Base-by-base conservation (phyloP, 2,113 vertebrate genomes). In the Tor tambroides region DNA sequence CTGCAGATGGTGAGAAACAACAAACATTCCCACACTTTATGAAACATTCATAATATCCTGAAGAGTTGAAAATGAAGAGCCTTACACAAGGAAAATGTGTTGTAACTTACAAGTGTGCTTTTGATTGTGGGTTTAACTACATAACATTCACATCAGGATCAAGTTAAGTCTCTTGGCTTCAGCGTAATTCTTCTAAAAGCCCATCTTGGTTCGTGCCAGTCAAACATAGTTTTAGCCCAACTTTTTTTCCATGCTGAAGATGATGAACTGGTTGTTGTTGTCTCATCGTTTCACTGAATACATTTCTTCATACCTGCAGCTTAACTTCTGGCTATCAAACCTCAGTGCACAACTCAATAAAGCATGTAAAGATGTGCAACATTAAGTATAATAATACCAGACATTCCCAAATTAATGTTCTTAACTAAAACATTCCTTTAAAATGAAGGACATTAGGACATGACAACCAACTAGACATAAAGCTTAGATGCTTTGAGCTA, bases 131-230 rank as follows among this genome's bases (percentile, higher is more conserved):
- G 11, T 85, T 80, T 77, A 86, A 87, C 49, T 21, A 30, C 41
- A 86, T 8, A 21, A 86, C 59, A 26, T 76, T 81, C 46, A 90
- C 91, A 92, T 93, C 84, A 89, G 88, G 90, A 91, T 92, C 82
- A 49, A 85, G 38, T 94, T 91, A 88, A 85, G 63, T 23, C 28
- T 19, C 5, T 79, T 88, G 91, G 85, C 90, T 54, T 86, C 87
- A 59, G 14, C 63, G 26, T 38, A 83, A 69, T 80, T 56, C 80
- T 84, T 80, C 46, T 59, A 56, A 88, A 89, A 91, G 87, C 71
- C 63, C 41, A 9, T 12, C 67, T 71, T 38, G 59, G 35, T 63
- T 87, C 38, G 46, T 91, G 81, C 80, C 87, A 86, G 83, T 80
- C 89, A 76, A 87, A 87, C 89, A 89, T 84, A 1, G 51, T 83